phyloP scores from a whole-genome alignment of 2,888 invertebrate species.

The Aspidapion aeneum region DNA sequence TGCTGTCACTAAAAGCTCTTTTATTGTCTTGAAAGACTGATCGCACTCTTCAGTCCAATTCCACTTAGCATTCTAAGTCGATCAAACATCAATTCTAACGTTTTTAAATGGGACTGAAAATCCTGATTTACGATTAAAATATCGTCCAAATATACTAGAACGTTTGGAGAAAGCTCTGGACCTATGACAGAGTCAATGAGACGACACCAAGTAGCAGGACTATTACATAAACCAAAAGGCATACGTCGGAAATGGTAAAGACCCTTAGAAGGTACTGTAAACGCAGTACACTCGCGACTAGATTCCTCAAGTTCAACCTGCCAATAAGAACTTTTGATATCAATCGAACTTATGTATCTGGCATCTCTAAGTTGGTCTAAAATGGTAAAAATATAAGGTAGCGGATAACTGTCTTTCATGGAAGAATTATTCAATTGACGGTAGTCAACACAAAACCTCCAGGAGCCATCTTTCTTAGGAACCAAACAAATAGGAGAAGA shows the following conservation, averaged over 20 bases:
- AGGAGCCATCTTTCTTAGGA: conserved; percentile 10
- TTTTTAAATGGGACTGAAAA: not conserved
- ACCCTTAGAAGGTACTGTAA: conserved; percentile 4
- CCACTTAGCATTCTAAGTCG: conserved; percentile 13
- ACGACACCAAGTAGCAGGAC: conserved; percentile 17
- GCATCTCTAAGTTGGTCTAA: conserved; percentile 13
- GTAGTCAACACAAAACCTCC: conserved; percentile 16
- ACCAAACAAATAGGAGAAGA: conserved; percentile 14
- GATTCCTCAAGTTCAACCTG: conserved; percentile 8
- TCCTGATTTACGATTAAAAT: not conserved
- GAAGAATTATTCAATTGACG: conserved; percentile 11
- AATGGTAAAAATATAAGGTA: conserved; percentile 15
- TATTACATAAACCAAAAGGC: conserved; percentile 12
- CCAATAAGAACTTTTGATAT: conserved; percentile 14
- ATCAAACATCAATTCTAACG: not conserved
- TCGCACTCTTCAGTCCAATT: conserved; percentile 22
- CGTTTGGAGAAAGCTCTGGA: not conserved
- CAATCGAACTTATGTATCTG: conserved; percentile 11
- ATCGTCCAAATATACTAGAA: not conserved
- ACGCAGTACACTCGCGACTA: conserved; percentile 12
- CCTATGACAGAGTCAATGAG: conserved; percentile 13
- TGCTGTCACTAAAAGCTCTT: conserved; percentile 21
- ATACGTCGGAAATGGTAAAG: conserved; percentile 19
- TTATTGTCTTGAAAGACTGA: conserved; percentile 16
- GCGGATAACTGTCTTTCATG: conserved; percentile 14